Conservation (phyloP, 1,140 invertebrate genomes). For the Diplogasteroides magnus region DNA sequence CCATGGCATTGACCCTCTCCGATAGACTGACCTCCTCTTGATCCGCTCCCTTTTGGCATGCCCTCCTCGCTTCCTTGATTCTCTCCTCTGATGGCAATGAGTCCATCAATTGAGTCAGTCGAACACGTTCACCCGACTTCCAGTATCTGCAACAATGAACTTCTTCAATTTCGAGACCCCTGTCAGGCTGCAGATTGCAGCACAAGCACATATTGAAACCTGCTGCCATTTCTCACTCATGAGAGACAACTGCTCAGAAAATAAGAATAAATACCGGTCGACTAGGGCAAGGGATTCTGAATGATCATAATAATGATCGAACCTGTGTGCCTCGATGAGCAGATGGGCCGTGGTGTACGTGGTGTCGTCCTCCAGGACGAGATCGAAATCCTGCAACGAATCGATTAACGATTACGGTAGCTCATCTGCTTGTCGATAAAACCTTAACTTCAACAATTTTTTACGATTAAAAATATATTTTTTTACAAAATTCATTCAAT, state of each 20-base stretch:
- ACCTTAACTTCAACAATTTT: too few species aligned
- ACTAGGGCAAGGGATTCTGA: background rate
- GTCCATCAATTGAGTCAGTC: constrained; percentile 12
- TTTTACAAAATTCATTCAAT: too few species aligned
- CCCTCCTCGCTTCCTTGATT: constrained; percentile 1
- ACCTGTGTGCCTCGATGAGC: constrained; percentile 18
- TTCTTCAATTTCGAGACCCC: background rate
- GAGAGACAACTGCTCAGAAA: background rate
- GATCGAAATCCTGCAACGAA: constrained; percentile 17
- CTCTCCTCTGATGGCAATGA: constrained; percentile 5
- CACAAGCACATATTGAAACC: background rate
- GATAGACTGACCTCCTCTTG: constrained; percentile 24
- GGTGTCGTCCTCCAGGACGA: constrained; percentile 24
- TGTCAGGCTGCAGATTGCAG: background rate
- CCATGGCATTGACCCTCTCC: constrained; percentile 18
- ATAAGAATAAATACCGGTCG: background rate
- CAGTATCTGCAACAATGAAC: constrained; percentile 14
- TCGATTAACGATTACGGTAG: too few species aligned
- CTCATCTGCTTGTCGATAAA: too few species aligned
- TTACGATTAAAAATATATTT: background rate
- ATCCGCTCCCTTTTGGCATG: constrained; percentile 8
- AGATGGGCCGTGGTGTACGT: constrained; percentile 14
- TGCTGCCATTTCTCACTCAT: too few species aligned
- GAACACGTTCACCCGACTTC: constrained; percentile 12
- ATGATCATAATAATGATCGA: too few species aligned